phyloP scores from a whole-genome alignment of 2,888 invertebrate genomes.

The Acrobasis consociella region DNA sequence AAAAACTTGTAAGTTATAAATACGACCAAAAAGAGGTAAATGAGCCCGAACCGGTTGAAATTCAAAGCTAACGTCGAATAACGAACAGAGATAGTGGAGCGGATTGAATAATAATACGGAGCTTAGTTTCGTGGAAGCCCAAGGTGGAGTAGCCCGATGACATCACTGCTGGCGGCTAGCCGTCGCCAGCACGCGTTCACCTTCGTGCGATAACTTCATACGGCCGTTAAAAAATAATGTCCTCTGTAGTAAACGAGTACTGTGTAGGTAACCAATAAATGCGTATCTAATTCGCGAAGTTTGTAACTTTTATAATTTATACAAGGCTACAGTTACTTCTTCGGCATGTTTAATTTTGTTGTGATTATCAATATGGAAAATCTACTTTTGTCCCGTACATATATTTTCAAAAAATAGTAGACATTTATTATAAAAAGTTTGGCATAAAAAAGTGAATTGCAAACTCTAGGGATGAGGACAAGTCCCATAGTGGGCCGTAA shows the following conservation, averaged over 20 bases:
- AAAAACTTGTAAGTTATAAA: conserved; percentile 28
- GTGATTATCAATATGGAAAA: too few species aligned
- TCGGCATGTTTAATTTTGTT: too few species aligned
- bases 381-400: too few species aligned
- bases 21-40: conserved; percentile 49
- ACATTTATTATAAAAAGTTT: too few species aligned
- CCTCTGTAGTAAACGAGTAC: neutral
- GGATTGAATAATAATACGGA: conserved; percentile 68
- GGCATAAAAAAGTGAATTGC: too few species aligned
- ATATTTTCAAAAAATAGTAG: too few species aligned
- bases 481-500: too few species aligned
- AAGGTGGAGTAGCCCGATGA: conserved; percentile 65
- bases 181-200: conserved; percentile 59
- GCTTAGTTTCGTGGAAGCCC: conserved; percentile 72
- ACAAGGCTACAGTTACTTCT: too few species aligned
- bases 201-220: conserved; percentile 50
- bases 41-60: conserved; percentile 60
- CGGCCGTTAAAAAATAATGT: conserved; percentile 20
- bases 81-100: conserved; percentile 58
- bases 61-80: conserved; percentile 55
- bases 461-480: too few species aligned
- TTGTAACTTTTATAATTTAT: too few species aligned
- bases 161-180: conserved; percentile 58
- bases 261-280: too few species aligned
- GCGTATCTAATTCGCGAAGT: too few species aligned